Evolutionary conservation across 2,888 invertebrate genomes (phyloP), one percentile per base, ranked within the genome.

Genomic region (Acleris laterana): DNA sequence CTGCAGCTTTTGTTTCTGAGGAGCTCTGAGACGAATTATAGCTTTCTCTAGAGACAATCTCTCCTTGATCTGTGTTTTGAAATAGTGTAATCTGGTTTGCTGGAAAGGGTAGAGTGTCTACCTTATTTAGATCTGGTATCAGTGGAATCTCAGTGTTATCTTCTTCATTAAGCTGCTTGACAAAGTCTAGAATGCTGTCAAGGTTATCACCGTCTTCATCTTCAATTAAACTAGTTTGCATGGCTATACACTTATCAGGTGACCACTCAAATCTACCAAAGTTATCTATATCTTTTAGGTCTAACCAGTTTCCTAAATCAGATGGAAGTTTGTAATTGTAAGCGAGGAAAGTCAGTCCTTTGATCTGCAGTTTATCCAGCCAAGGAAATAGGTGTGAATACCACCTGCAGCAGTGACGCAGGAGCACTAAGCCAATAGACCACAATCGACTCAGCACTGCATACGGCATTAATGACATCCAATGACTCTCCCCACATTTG

Each of bases 401-500:
- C 94, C 94, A 94, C 6, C 80, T 77, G 69, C 93, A 92, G 32
- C 88, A 80, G 74, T 90, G 92, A 71, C 88, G 88, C 5, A 94
- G 72, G 17, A 94, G 80, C 48, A 93, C 81, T 61, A 87, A 83
- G 25, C 89, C 84, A 62, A 94, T 78, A 9, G 93, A 85, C 94
- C 94, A 95, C 69, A 95, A 84, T 74, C 95, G 86, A 71, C 94
- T 89, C 17, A 94, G 71, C 22, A 94, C 81, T 11, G 94, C 88
- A 83, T 93, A 94, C 19, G 94, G 94, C 79, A 94, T 87, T 17
- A 94, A 72, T 51, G 94, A 92, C 84, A 94, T 90, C 85, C 90
- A 90, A 82, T 94, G 94, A 59, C 92, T 91, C 72, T 94, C 94
- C 0, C 94, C 94, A 70, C 92, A 76, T 69, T 82, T 88, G 13